Conservation (phyloP, 2,113 vertebrate genomes). For the Seriola quinqueradiata region DNA sequence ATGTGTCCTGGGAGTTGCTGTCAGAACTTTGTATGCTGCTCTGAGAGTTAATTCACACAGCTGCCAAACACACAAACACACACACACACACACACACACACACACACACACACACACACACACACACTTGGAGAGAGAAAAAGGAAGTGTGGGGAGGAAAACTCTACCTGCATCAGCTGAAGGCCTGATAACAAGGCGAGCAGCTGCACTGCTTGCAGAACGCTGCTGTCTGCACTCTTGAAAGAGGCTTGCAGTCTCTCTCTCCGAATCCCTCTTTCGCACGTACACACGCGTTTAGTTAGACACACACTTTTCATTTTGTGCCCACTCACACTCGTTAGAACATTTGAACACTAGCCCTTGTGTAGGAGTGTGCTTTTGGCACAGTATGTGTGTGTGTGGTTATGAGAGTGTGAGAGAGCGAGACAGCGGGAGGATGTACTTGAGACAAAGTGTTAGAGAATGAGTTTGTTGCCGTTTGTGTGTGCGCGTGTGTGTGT, state of each 20-base stretch:
- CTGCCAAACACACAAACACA: slow-evolving; percentile 16
- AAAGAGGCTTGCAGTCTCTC: slow-evolving; percentile 11
- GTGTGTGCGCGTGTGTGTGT: not conserved
- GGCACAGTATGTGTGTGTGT: slow-evolving; percentile 40
- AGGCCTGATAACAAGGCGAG: slow-evolving; percentile 18
- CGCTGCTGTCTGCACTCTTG: slow-evolving; percentile 35
- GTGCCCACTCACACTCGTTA: slow-evolving; percentile 63
- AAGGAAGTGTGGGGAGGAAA: slow-evolving; percentile 27
- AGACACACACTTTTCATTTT: slow-evolving; percentile 53
- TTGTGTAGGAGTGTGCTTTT: slow-evolving; percentile 70
- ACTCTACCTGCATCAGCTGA: slow-evolving; percentile 32
- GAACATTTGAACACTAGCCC: slow-evolving; percentile 66
- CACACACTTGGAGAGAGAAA: slow-evolving; percentile 6
- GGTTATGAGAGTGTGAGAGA: slow-evolving; percentile 52
- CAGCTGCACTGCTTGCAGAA: slow-evolving; percentile 38
- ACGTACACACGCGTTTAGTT: slow-evolving; percentile 14
- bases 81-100: not conserved
- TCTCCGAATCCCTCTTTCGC: not conserved
- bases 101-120: slow-evolving; percentile 20
- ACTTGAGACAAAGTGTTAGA: slow-evolving; percentile 66
- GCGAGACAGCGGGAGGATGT: slow-evolving; percentile 73
- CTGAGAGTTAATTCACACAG: slow-evolving; percentile 51
- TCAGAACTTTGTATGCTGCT: slow-evolving; percentile 60
- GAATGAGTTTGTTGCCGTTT: slow-evolving; percentile 45
- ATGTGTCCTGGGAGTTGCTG: slow-evolving; percentile 49